phyloP scores from a whole-genome alignment of 2,888 invertebrate species.

The Drosophila limbata region DNA sequence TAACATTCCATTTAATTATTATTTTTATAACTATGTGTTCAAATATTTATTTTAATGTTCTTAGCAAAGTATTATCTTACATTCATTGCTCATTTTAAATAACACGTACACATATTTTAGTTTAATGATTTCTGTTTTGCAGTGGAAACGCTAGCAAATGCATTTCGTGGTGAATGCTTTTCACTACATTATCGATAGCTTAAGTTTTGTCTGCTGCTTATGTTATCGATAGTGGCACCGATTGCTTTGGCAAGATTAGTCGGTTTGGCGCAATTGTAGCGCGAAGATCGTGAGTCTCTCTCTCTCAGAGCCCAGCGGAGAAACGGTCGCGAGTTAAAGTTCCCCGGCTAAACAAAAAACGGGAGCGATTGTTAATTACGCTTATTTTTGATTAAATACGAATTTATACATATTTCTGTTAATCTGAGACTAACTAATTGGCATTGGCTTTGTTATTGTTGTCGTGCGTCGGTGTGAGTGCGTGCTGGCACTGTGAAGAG shows the following conservation, averaged over 20 bases:
- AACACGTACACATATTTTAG: not conserved
- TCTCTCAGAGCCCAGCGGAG: conserved; percentile 26
- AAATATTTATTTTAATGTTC: not conserved
- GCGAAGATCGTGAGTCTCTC: conserved; percentile 52
- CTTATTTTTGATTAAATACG: conserved; percentile 50
- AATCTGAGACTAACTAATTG: conserved; percentile 51
- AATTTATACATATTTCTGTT: conserved; percentile 31
- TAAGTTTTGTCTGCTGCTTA: not conserved
- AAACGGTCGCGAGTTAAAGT: conserved; percentile 61
- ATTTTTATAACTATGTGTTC: too few relatives aligned
- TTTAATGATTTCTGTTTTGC: not conserved
- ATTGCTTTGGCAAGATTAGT: conserved; percentile 49
- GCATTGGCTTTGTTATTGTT: conserved; percentile 10
- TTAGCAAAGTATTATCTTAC: not conserved
- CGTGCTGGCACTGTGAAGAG: conserved; percentile 12
- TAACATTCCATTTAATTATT: too few relatives aligned
- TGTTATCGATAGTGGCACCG: conserved; percentile 37
- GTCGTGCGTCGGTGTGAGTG: conserved; percentile 6
- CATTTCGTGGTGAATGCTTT: conserved; percentile 27
- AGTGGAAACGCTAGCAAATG: not conserved
- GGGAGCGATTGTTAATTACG: conserved; percentile 41
- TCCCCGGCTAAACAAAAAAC: conserved; percentile 44
- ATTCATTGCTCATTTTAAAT: not conserved
- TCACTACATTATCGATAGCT: not conserved
- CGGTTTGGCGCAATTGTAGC: conserved; percentile 65